Conservation (phyloP, 2,113 vertebrate genomes). For the Istiophorus platypterus region DNA sequence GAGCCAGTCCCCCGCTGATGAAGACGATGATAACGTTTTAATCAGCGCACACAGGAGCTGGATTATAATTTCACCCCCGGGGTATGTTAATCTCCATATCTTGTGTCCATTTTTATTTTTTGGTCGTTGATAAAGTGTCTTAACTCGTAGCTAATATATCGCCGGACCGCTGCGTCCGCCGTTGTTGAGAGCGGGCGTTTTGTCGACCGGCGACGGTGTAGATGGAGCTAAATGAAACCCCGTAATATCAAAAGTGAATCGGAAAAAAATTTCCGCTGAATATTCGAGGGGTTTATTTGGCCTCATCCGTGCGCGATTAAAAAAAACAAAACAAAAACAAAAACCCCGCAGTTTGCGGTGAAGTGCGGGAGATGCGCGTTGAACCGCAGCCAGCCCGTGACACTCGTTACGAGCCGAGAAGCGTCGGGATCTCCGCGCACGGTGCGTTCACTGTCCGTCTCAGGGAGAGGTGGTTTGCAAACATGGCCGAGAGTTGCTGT, state of each 20-base stretch:
- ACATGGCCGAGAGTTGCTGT: not conserved
- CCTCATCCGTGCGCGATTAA: too few relatives aligned
- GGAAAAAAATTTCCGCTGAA: too few relatives aligned
- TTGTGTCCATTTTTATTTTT: not conserved
- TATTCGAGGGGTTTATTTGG: too few relatives aligned
- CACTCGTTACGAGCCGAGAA: not conserved
- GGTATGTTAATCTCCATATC: conserved; percentile 50
- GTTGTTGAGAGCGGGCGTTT: not conserved
- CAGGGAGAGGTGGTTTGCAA: too few relatives aligned
- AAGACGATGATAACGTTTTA: conserved; percentile 48
- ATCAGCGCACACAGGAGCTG: conserved; percentile 29
- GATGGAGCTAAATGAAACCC: not conserved
- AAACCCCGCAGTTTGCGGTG: not conserved
- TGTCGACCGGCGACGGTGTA: not conserved
- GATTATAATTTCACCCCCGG: not conserved
- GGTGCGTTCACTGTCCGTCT: not conserved
- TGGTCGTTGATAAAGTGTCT: not conserved
- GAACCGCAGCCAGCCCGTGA: not conserved
- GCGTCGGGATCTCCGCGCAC: not conserved
- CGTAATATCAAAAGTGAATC: not conserved
- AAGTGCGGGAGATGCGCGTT: not conserved
- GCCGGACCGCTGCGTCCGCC: conserved; percentile 15
- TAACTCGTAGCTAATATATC: conserved; percentile 1
- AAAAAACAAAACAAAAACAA: too few relatives aligned
- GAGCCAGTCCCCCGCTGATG: conserved; percentile 24